Base-by-base conservation (phyloP, 2,113 vertebrate genomes). In the Eretmochelys imbricata region DNA sequence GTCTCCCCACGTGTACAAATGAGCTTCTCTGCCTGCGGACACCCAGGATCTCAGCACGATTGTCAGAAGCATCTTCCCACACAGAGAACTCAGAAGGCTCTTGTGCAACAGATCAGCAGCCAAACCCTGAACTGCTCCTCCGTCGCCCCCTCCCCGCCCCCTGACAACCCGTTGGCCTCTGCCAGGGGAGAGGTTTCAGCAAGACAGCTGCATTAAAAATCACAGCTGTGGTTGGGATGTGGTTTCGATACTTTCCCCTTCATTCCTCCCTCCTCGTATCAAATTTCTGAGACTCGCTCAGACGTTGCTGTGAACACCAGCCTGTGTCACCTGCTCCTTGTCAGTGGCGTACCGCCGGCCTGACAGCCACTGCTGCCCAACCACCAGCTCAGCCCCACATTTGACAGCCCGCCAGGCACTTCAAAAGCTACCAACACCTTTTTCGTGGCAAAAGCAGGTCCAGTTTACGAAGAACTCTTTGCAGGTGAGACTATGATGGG, bases 151-250 rank as follows among this genome's bases (percentile, higher is more conserved):
- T 9, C 69, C 78, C 91, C 87, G 53, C 50, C 81, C 80, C 82
- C 0, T 80, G 51, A 81, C 1, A 75, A 8, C 91, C 84, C 5
- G 29, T 31, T 89, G 20, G 1, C 78, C 92, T 53, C 42, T 90
- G 95, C 92, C 97, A 87, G 90, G 59, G 94, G 92, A 96, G 95
- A 97, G 95, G 89, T 96, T 97, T 97, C 95, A 96, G 97, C 96
- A 91, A 95, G 93, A 92, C 95, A 97, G 87, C 96, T 93, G 94
- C 94, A 96, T n/a, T 93, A 95, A 97, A 62, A 62, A 97, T 97
- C 96, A 93, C 93, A 97, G 96, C 94, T 97, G 96, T 88, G 96
- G 96, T 97, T 96, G 96, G 95, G 96, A 97, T 97, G 96, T 97
- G 97, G 96, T 97, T 97, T 97, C 96, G 84, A 94, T 91, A 95